A percentile compares a stretch with the other conserved stretches of the same genome.
phyloP scores from a whole-genome alignment of 1,140 invertebrate genomes.

The Euborellia annulipes region DNA sequence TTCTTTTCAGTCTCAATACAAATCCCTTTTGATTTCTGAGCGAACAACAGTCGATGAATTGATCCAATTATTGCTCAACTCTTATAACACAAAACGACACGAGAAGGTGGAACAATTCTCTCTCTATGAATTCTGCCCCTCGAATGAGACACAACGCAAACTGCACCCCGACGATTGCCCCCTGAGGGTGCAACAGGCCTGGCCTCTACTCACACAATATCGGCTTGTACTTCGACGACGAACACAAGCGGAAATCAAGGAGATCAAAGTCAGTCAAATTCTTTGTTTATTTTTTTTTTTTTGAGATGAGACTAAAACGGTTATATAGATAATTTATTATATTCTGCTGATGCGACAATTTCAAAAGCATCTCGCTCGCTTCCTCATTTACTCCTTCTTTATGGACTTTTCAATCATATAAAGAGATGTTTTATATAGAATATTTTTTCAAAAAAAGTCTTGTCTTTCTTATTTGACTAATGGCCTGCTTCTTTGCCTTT shows the following conservation, averaged over 20 bases:
- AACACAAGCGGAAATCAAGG: conserved; percentile 52
- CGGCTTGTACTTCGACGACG: conserved; percentile 59
- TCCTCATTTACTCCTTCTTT: too few relatives aligned
- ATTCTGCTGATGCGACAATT: too few relatives aligned
- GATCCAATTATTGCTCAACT: conserved; percentile 67
- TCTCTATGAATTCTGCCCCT: conserved; percentile 58
- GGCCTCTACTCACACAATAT: conserved; percentile 42
- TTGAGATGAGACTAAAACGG: too few relatives aligned
- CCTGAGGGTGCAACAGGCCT: conserved; percentile 63
- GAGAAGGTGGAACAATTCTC: conserved; percentile 74
- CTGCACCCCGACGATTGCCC: conserved; percentile 71
- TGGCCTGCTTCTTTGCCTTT: too few relatives aligned
- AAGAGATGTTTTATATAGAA: too few relatives aligned
- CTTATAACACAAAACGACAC: conserved; percentile 50
- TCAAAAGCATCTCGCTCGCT: too few relatives aligned
- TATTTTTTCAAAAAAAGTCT: too few relatives aligned
- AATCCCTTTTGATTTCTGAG: conserved; percentile 76
- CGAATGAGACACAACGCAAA: conserved; percentile 66
- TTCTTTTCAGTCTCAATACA: conserved; percentile 63
- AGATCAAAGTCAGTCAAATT: too few relatives aligned
- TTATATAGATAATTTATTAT: too few relatives aligned
- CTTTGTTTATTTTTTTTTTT: too few relatives aligned
- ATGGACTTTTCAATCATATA: too few relatives aligned
- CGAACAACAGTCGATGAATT: conserved; percentile 79
- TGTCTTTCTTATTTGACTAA: too few relatives aligned